Evolutionary conservation across 2,888 invertebrate species (phyloP), one percentile per base, ranked within the genome.

Genomic region (Dendrolimus pini): DNA sequence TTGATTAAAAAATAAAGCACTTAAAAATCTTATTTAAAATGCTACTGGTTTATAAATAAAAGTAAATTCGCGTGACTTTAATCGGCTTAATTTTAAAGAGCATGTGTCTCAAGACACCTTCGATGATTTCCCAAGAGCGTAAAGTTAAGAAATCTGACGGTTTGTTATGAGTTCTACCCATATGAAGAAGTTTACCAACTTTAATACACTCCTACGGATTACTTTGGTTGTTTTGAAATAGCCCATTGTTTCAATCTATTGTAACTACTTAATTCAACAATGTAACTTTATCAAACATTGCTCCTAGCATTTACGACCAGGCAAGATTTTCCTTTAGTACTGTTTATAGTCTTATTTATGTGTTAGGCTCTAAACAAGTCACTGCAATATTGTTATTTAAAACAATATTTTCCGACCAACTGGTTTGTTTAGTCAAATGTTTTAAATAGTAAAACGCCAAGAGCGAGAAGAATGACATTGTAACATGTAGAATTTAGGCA

Each of bases 61-160:
- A 47, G 3, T 47, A 9, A 47, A 47, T 55, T 60, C 57, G 58
- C 59, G 61, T 61, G 56, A 57, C 54, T 61, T 55, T 56, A 69
- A 61, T 65, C 56, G 60, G 60, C 61, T 71, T 68, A 74, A 74
- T 74, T 76, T 78, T 73, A 78, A 72, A 72, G 74, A 76, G 73
- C 57, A 30, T 57, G 57, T 59, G 59, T 59, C 65, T 67, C 61
- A 60, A 30, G 60, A 62, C 59, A 58, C 61, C 64, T 65, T 58
- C 65, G 70, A 70, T 75, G 76, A 81, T 81, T 81, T 82, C 81
- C 82, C 82, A 59, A 52, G 78, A 71, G 80, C 61, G 53, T 54
- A 41, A 63, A 72, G 68, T 72, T 70, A 68, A 62, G 63, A 66
- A 70, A 73, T 69, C 70, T 73, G 69, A 67, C 65, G 71, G 69